A percentile compares a stretch with the other conserved stretches of the same genome.
phyloP scores from a whole-genome alignment of 2,797 vertebrate genomes.

The Macropodus opercularis region DNA sequence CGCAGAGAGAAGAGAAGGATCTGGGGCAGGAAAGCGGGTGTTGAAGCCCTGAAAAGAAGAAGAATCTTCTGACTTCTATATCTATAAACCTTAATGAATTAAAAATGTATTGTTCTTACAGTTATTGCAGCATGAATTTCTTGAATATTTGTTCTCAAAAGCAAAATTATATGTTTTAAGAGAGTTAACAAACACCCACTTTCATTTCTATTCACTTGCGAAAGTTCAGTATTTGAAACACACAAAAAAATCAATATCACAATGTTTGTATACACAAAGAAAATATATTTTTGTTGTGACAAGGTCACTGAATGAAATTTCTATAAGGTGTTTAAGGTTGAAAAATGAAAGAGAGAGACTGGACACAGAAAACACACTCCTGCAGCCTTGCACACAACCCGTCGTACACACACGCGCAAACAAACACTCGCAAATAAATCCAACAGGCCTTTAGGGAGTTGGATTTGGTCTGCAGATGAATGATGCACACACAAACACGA shows the following conservation, averaged over 20 bases:
- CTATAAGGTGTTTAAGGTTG: slow-evolving; percentile 4
- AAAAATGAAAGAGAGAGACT: slow-evolving; percentile 11
- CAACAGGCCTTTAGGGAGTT: slow-evolving; percentile 28
- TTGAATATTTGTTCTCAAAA: background rate
- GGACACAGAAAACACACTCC: slow-evolving; percentile 26
- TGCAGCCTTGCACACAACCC: slow-evolving; percentile 2
- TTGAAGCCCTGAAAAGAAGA: background rate
- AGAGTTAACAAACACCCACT: background rate
- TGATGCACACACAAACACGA: slow-evolving; percentile 29
- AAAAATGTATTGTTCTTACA: background rate
- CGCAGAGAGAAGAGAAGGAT: slow-evolving; percentile 9
- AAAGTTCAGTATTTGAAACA: slow-evolving; percentile 1
- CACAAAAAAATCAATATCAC: slow-evolving; percentile 17
- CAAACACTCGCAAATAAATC: slow-evolving; percentile 22
- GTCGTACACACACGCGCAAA: slow-evolving; percentile 27
- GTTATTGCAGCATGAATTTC: background rate
- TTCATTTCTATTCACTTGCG: slow-evolving; percentile 2
- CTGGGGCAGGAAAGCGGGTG: slow-evolving; percentile 6
- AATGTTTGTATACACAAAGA: slow-evolving; percentile 4
- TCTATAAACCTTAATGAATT: too few species aligned
- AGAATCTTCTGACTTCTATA: too few species aligned
- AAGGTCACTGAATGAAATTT: slow-evolving; percentile 22
- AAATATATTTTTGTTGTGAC: slow-evolving; percentile 3
- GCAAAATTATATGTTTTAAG: background rate
- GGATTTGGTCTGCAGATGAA: slow-evolving; percentile 51